A percentile compares a stretch with the other conserved stretches of the same genome.
phyloP scores from a whole-genome alignment of 2,113 vertebrate genomes.

The Nycticebus coucang region DNA sequence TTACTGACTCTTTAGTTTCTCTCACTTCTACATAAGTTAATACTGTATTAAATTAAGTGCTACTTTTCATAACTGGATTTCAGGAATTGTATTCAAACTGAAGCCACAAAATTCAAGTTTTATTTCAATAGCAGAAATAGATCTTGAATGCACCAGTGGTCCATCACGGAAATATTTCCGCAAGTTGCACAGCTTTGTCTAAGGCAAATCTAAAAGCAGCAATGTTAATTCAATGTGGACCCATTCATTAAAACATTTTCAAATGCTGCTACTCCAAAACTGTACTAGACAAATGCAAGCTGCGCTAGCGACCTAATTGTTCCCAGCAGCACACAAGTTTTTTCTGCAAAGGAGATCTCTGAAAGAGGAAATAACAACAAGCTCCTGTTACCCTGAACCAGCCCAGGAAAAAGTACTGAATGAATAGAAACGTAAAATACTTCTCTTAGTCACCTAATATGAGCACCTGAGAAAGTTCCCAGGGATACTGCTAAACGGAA shows the following conservation, averaged over 20 bases:
- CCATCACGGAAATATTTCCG: conserved; percentile 49
- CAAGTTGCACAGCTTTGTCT: conserved; percentile 60
- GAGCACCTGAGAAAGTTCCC: conserved; percentile 28
- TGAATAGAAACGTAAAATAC: not conserved
- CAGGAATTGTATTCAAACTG: conserved; percentile 27
- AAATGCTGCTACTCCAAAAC: conserved; percentile 40
- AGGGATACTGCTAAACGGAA: not conserved
- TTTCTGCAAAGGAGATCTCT: conserved; percentile 31
- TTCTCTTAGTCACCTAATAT: not conserved
- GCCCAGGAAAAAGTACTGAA: not conserved
- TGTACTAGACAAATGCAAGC: conserved; percentile 40
- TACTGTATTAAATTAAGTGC: not conserved
- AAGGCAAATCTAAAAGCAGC: conserved; percentile 51
- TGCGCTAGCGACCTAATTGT: not conserved
- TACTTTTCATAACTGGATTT: not conserved
- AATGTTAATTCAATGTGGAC: conserved; percentile 63
- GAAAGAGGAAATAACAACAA: conserved; percentile 59
- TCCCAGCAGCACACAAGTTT: conserved; percentile 22
- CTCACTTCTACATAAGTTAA: conserved; percentile 13
- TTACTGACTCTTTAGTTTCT: not conserved
- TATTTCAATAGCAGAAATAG: conserved; percentile 27
- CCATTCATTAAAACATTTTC: conserved; percentile 75
- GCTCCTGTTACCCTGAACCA: not conserved
- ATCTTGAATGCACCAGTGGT: conserved; percentile 7
- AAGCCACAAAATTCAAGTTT: conserved; percentile 53